A percentile compares a stretch with the other conserved stretches of the same genome.
Conservation (phyloP, 2,113 vertebrate species). For the Recurvirostra avosetta region DNA sequence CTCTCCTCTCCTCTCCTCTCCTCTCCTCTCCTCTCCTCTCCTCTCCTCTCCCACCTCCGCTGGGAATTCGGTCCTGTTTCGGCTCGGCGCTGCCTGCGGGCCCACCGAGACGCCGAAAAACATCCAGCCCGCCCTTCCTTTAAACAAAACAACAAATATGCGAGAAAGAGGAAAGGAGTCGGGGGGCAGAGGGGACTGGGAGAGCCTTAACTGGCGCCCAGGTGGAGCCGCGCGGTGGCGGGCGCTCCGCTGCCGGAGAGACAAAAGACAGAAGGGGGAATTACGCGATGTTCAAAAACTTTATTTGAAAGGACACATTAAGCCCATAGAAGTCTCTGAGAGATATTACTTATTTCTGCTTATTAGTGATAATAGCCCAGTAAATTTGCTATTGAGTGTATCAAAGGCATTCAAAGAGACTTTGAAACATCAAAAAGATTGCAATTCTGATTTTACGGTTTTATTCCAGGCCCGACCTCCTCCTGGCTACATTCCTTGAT, state of each 20-base stretch:
- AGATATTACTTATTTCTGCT: conserved; percentile 64
- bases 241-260: background rate
- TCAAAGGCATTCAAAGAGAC: conserved; percentile 58
- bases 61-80: background rate
- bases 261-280: conserved; percentile 9
- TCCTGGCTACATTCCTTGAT: conserved; percentile 47
- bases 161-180: background rate
- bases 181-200: background rate
- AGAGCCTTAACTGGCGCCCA: background rate
- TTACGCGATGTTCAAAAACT: conserved; percentile 31
- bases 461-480: conserved; percentile 54
- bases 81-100: background rate
- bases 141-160: background rate
- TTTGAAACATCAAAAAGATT: conserved; percentile 65
- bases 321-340: conserved; percentile 37
- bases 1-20: no score
- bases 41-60: fast-evolving
- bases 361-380: conserved; percentile 59
- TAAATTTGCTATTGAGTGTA: conserved; percentile 58
- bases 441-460: conserved; percentile 55
- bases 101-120: background rate
- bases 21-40: background rate
- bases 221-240: background rate
- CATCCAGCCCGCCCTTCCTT: background rate
- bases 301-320: conserved; percentile 49